phyloP scores from a whole-genome alignment of 2,797 vertebrate species.

The Channallabes apus region DNA sequence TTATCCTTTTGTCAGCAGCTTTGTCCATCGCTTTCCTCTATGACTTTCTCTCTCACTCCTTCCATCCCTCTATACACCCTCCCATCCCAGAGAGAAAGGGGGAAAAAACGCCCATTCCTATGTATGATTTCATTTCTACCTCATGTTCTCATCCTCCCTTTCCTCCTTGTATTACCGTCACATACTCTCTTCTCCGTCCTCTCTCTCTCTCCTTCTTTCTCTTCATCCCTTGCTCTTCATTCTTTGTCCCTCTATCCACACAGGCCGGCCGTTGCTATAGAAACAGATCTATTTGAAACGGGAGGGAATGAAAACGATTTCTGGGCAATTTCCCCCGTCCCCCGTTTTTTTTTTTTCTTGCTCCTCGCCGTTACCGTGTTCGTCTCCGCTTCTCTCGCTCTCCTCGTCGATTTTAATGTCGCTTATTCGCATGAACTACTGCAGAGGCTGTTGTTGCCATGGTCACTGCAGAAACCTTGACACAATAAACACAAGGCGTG shows the following conservation, averaged over 20 bases:
- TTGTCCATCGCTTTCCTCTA: slow-evolving; percentile 15
- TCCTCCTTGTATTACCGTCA: slow-evolving; percentile 17
- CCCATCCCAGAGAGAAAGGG: slow-evolving; percentile 21
- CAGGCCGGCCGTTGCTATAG: slow-evolving; percentile 66
- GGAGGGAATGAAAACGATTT: slow-evolving; percentile 53
- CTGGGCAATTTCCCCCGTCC: slow-evolving; percentile 33
- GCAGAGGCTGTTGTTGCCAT: slow-evolving; percentile 73
- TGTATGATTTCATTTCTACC: slow-evolving; percentile 16
- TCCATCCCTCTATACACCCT: slow-evolving; percentile 46
- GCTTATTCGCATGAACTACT: slow-evolving; percentile 70
- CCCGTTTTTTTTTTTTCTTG: slow-evolving; percentile 15
- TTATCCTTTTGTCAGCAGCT: slow-evolving; percentile 40
- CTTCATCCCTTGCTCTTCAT: slow-evolving; percentile 34
- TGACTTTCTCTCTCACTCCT: slow-evolving; percentile 34
- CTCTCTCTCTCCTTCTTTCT: slow-evolving; percentile 15
- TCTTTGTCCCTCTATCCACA: slow-evolving; percentile 49
- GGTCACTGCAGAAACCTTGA: slow-evolving; percentile 74
- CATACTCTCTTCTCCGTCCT: slow-evolving; percentile 27
- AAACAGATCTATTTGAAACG: slow-evolving; percentile 70
- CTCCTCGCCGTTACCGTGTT: slow-evolving; percentile 11
- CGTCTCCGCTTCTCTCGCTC: slow-evolving; percentile 28
- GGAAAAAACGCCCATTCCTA: background rate
- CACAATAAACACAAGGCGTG: slow-evolving; percentile 75
- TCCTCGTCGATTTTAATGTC: slow-evolving; percentile 63
- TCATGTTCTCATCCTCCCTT: slow-evolving; percentile 20